These are phyloP conservation scores for Platycercus adscitus DNA, from an alignment of 2,113 vertebrate genomes.

Conservation along the genomic window DNA sequence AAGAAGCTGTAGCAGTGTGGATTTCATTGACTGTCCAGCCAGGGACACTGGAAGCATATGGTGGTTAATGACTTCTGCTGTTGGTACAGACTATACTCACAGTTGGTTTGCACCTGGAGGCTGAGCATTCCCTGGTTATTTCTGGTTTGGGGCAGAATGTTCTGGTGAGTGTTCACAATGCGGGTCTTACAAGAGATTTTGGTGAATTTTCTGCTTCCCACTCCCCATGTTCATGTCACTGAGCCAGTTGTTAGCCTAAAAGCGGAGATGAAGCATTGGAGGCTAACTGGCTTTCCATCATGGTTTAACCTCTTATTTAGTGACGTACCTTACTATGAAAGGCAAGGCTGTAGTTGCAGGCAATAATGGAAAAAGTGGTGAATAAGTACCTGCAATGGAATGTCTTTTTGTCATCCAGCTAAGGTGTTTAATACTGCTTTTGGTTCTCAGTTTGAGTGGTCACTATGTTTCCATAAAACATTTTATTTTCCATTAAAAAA, in stretches of 20 bases:
- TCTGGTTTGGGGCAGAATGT: background rate
- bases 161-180: background rate
- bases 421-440: background rate
- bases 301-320: background rate
- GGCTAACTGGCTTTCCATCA: background rate
- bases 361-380: background rate
- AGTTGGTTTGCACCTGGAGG: background rate
- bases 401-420: background rate
- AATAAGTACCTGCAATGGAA: background rate
- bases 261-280: background rate
- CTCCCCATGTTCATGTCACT: background rate
- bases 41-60: background rate
- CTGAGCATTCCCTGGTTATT: background rate
- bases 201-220: background rate
- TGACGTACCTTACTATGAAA: background rate
- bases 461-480: background rate
- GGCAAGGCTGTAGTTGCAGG: background rate
- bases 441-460: background rate
- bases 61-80: background rate
- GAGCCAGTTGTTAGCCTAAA: background rate
- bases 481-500: background rate
- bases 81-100: background rate
- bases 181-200: background rate
- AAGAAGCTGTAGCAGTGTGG: background rate
- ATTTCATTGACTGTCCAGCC: background rate